These are phyloP conservation scores for Camponotus pennsylvanicus DNA, from an alignment of 1,140 invertebrate genomes.

Conservation along the genomic window DNA sequence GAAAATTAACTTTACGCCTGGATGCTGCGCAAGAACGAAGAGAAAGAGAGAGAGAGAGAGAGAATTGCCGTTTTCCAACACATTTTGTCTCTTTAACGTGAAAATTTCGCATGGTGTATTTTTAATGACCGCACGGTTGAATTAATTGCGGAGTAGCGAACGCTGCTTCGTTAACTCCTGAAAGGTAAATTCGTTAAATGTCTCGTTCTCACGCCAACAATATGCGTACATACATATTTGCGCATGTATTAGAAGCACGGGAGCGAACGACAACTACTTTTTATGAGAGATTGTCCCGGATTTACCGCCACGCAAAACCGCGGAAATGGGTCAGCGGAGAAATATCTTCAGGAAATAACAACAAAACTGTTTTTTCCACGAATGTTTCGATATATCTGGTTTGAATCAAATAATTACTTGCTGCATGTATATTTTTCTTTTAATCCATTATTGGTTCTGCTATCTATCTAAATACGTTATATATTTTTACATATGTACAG, in stretches of 20 bases:
- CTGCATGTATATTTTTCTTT: conserved; percentile 6
- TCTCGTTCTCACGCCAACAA: conserved; percentile 64
- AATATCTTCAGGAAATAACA: conserved; percentile 46
- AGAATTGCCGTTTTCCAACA: conserved; percentile 32
- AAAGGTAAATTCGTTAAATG: conserved; percentile 74
- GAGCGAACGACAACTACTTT: conserved; percentile 48
- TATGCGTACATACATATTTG: conserved; percentile 48
- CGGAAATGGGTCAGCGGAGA: conserved; percentile 23
- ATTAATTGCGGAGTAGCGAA: conserved; percentile 70
- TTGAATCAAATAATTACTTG: not conserved
- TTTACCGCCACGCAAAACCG: conserved; percentile 29
- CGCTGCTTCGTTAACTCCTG: conserved; percentile 69
- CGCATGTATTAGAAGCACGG: conserved; percentile 36
- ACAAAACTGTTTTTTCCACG: conserved; percentile 3
- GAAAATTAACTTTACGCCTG: conserved; percentile 51
- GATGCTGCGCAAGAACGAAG: not conserved
- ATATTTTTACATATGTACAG: not conserved
- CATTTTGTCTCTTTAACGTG: conserved; percentile 69
- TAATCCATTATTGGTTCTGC: not conserved
- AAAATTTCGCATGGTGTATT: conserved; percentile 68
- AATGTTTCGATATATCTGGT: conserved; percentile 35
- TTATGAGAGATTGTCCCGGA: conserved; percentile 44
- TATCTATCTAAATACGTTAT: conserved; percentile 17
- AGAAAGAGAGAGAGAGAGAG: not conserved
- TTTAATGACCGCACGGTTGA: conserved; percentile 70